Evolutionary conservation across 2,888 invertebrate species (phyloP).

Genomic region (Diadromus collaris): DNA sequence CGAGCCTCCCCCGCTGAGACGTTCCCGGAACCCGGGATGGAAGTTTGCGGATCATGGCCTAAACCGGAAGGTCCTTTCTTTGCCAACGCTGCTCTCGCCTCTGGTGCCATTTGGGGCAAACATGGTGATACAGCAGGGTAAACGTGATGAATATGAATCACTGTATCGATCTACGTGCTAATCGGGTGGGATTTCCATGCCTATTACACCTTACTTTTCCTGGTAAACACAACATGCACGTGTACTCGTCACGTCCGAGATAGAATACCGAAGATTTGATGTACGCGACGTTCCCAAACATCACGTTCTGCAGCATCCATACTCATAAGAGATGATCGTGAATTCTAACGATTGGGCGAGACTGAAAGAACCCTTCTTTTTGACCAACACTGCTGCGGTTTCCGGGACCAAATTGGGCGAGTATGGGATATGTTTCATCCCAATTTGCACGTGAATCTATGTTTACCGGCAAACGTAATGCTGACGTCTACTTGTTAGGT

Average conservation of each 20-base stretch:
- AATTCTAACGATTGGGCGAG: constrained; percentile 34
- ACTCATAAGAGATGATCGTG: constrained; percentile 39
- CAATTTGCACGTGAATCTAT: no score
- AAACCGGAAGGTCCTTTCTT: constrained; percentile 21
- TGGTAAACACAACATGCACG: background rate
- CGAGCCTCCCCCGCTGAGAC: constrained; percentile 24
- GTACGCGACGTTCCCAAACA: constrained; percentile 41
- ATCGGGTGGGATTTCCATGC: no score
- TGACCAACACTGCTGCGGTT: no score
- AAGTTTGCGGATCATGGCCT: constrained; percentile 49
- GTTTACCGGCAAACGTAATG: background rate
- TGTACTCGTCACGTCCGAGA: constrained; percentile 2
- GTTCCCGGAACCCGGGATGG: constrained; percentile 14
- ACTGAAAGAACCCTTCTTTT: background rate
- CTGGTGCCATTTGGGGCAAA: constrained; percentile 21
- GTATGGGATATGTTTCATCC: no score
- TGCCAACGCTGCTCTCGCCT: constrained; percentile 11
- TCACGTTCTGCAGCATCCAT: constrained; percentile 49
- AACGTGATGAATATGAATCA: no score
- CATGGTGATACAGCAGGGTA: no score
- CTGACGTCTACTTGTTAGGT: background rate
- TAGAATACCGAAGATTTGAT: constrained; percentile 39
- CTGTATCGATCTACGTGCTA: no score
- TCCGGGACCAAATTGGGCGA: no score
- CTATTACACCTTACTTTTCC: background rate